Evolutionary conservation across 2,797 vertebrate genomes (phyloP).

Genomic region (Glossophaga mutica): DNA sequence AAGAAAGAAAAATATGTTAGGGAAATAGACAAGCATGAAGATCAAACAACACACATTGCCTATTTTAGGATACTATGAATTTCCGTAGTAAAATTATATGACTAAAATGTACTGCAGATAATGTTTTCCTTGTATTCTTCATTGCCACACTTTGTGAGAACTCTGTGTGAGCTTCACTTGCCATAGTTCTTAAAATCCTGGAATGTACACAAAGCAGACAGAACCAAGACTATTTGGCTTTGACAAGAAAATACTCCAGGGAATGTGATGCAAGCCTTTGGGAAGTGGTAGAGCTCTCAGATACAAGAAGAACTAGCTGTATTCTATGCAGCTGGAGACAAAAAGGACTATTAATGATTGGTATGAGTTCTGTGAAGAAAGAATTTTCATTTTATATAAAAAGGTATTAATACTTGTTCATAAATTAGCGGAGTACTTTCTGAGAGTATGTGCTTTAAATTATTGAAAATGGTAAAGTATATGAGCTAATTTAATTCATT

Average conservation of each 20-base stretch:
- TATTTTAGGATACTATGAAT: background rate
- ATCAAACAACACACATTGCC: background rate
- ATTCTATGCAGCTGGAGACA: background rate
- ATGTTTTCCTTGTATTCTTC: background rate
- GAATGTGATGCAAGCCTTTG: background rate
- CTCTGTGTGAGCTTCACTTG: background rate
- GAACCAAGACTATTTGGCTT: background rate
- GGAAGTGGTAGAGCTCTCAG: background rate
- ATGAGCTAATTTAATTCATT: background rate
- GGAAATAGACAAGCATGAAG: background rate
- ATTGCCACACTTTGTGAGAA: background rate
- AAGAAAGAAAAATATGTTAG: background rate
- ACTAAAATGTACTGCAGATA: background rate
- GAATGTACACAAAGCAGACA: background rate
- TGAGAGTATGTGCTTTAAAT: background rate
- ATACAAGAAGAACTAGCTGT: background rate
- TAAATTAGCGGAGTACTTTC: background rate
- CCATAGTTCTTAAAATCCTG: background rate
- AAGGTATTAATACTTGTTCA: background rate
- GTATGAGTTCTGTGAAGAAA: background rate
- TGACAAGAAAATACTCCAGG: background rate
- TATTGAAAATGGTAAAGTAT: background rate
- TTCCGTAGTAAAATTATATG: background rate
- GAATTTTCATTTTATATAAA: background rate
- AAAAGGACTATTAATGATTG: background rate